Conservation (phyloP, 2,888 invertebrate species). For the Phyllotreta striolata region DNA sequence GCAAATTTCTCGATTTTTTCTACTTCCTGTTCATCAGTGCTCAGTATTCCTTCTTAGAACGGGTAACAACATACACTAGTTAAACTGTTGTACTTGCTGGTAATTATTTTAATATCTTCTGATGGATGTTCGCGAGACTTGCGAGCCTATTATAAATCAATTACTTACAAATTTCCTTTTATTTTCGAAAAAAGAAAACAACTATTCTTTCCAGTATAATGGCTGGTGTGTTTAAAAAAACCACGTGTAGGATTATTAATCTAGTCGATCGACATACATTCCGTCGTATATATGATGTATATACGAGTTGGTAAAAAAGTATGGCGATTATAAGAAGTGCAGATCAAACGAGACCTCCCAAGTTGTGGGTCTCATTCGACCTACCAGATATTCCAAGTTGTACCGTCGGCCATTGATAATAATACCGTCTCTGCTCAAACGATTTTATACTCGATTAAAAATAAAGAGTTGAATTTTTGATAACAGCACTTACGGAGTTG, state of each 20-base stretch:
- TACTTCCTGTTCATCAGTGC: too few relatives aligned
- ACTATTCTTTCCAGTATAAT: too few relatives aligned
- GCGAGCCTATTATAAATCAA: too few relatives aligned
- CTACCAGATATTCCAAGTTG: conserved; percentile 43
- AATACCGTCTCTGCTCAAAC: conserved; percentile 24
- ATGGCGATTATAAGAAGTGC: conserved; percentile 57
- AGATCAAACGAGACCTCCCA: conserved; percentile 56
- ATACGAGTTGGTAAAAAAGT: conserved; percentile 47
- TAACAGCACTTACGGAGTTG: conserved; percentile 16
- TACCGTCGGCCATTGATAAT: conserved; percentile 31
- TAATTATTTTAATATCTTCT: too few relatives aligned
- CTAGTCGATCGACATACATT: conserved; percentile 33
- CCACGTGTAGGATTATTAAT: conserved; percentile 22
- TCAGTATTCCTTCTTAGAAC: too few relatives aligned
- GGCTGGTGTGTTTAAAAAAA: background rate
- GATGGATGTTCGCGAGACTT: too few relatives aligned
- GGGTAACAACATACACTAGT: too few relatives aligned
- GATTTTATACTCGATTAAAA: conserved; percentile 29
- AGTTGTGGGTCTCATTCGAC: conserved; percentile 49
- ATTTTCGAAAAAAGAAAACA: too few relatives aligned
- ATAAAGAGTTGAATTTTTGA: conserved; percentile 22
- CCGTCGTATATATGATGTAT: conserved; percentile 51
- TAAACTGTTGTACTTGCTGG: too few relatives aligned
- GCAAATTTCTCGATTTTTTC: too few relatives aligned
- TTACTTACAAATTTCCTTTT: too few relatives aligned